Evolutionary conservation across 2,888 invertebrate species (phyloP).

Genomic region (Scrobipalpa costella): DNA sequence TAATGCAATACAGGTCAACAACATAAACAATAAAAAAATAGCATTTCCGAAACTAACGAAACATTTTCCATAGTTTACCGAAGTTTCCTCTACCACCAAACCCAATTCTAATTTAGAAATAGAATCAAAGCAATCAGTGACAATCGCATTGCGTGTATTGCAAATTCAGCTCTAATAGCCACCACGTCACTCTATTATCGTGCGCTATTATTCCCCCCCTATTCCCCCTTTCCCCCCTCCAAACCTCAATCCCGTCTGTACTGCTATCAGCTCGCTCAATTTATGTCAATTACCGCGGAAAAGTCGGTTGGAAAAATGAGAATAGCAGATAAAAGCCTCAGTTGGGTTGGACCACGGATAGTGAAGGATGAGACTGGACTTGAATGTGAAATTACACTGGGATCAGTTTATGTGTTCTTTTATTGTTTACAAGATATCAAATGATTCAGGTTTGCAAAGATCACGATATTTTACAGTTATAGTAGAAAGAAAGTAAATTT

Average conservation of each 20-base stretch:
- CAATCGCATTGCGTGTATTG: constrained; percentile 3
- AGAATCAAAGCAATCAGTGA: background rate
- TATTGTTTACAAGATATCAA: no score
- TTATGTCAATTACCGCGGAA: constrained; percentile 50
- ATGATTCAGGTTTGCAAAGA: no score
- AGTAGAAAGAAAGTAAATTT: no score
- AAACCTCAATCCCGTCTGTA: background rate
- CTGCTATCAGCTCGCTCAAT: constrained; percentile 40
- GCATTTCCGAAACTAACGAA: background rate
- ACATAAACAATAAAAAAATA: no score
- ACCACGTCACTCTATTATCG: constrained; percentile 14
- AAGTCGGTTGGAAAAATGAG: constrained; percentile 37
- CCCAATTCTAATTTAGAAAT: background rate
- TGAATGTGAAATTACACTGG: background rate
- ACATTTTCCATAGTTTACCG: background rate
- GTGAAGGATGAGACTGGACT: constrained; percentile 26
- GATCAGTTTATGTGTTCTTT: no score
- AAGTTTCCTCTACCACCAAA: background rate
- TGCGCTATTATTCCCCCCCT: background rate
- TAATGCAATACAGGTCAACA: no score
- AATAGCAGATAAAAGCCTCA: constrained; percentile 27
- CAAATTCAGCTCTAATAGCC: constrained; percentile 1
- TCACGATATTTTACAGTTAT: no score
- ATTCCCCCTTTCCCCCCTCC: background rate
- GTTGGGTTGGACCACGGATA: constrained; percentile 34